Conservation (phyloP, 2,888 invertebrate genomes). For the Adelognathus sp. region DNA sequence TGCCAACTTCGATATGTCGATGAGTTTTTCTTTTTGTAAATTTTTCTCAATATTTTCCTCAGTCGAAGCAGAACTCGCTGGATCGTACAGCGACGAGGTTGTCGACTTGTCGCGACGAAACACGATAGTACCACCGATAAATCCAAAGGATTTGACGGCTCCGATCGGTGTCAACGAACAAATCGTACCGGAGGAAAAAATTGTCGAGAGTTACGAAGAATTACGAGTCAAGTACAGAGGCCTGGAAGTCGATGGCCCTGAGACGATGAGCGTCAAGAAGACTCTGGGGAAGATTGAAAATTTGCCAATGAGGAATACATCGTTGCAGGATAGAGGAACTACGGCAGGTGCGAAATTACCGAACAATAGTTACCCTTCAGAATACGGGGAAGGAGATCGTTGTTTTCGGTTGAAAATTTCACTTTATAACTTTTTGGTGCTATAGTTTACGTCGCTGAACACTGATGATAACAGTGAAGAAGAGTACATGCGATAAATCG, state of each 20-base stretch:
- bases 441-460: too few species aligned
- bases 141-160: constrained; percentile 52
- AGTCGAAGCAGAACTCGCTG: constrained; percentile 66
- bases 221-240: constrained; percentile 68
- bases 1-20: not conserved
- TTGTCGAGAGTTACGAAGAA: constrained; percentile 65
- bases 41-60: constrained; percentile 46
- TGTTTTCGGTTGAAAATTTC: not conserved
- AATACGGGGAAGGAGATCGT: not conserved
- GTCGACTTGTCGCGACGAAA: constrained; percentile 80
- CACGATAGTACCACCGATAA: constrained; percentile 79
- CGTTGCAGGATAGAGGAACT: constrained; percentile 47
- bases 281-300: constrained; percentile 21
- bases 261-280: constrained; percentile 4
- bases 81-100: constrained; percentile 63
- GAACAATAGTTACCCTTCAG: not conserved
- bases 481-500: not conserved
- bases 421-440: too few species aligned
- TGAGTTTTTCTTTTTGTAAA: not conserved
- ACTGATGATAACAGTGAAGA: not conserved
- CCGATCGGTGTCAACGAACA: constrained; percentile 32
- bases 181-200: constrained; percentile 53
- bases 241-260: constrained; percentile 49
- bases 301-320: constrained; percentile 29
- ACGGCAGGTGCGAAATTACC: constrained; percentile 16